Evolutionary conservation across 1,140 invertebrate genomes (phyloP), one percentile per base, ranked within the genome.

Genomic region (Eueides isabella): DNA sequence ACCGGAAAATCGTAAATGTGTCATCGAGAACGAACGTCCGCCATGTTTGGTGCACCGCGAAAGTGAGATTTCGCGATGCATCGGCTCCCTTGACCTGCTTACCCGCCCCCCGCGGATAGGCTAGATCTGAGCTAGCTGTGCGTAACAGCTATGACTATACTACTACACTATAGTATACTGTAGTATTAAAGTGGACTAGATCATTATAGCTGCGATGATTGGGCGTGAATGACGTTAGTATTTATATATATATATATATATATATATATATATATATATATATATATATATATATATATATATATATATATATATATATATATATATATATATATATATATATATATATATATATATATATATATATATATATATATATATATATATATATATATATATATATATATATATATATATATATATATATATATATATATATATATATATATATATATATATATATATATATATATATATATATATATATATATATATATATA

Each of bases 61-160:
- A 92, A 92, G 91, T 92, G 89, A 91, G 91, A 90, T 91, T 92
- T 91, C 87, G 84, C 84, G 88, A 85, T 92, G 90, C 89, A 91
- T 89, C 88, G 85, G 77, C 83, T 90, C 89, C 90, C 90, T 91
- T 92, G 89, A 92, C 90, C 90, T 84, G 82, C 78, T 90, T 92
- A 78, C 80, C 71, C 72, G 72, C 80, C 63, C 71, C 71, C 68
- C 72, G 74, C 70, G 76, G 74, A 81, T 75, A 81, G 76, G 77
- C 35, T 72, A 72, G 19, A 66, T 44, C 66, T 70, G 67, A 76
- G 71, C 71, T 72, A 66, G 62, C 41, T 65, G 28, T 30, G 62
- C 62, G 71, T 72, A 72, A 30, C 71, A 44, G 6, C 44, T 55
- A 55, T 12, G 12, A n/a, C 44, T 55, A 48, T 23, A 55, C 19